These are phyloP conservation scores for Tetrao urogallus DNA, from an alignment of 2,113 vertebrate genomes.

Conservation along the genomic window DNA sequence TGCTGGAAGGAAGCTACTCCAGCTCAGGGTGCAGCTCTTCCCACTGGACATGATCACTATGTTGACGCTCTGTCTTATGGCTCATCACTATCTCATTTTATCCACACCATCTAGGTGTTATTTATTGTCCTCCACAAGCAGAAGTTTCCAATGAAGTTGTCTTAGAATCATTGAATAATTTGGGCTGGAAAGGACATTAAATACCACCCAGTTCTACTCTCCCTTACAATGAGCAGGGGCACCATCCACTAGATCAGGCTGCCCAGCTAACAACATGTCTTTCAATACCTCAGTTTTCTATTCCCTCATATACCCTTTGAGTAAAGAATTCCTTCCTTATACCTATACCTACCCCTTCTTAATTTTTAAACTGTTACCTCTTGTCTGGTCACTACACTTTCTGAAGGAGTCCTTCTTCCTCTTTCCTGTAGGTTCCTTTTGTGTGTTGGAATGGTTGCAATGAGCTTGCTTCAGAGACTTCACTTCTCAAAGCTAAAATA, in stretches of 20 bases:
- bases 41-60: neutral
- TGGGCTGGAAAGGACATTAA: no score
- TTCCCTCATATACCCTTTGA: no score
- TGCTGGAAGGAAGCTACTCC: neutral
- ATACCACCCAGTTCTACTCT: no score
- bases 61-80: neutral
- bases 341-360: no score
- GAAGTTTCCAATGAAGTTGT: neutral
- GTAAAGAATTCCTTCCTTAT: no score
- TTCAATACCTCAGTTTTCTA: neutral
- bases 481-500: no score
- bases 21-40: neutral
- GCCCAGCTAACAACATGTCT: neutral
- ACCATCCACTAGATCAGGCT: neutral
- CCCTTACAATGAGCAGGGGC: neutral
- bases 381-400: no score
- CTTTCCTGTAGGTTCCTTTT: no score
- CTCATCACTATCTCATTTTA: neutral
- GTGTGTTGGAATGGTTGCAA: no score
- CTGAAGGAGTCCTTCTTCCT: no score
- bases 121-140: neutral
- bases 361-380: no score
- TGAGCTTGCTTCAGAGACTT: no score
- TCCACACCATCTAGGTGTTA: neutral
- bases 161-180: neutral